Conservation (phyloP, 2,888 invertebrate species). For the Argynnis bischoffii region DNA sequence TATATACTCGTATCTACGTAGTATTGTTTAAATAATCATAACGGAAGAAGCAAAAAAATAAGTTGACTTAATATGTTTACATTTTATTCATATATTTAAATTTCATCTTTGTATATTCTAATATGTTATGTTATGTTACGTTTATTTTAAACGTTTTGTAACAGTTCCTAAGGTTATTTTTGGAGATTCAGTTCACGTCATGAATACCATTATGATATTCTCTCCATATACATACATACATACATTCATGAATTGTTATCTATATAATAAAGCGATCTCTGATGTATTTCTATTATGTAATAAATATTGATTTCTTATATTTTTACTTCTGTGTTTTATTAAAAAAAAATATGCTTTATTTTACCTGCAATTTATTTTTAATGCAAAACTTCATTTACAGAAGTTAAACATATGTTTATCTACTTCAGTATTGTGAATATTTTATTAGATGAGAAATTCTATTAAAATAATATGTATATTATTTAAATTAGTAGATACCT, state of each 20-base stretch:
- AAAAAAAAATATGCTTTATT: neutral
- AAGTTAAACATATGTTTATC: too few species aligned
- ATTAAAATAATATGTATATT: too few species aligned
- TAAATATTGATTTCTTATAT: constrained; percentile 31
- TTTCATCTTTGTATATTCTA: neutral
- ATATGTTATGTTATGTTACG: constrained; percentile 1
- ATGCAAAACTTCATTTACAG: too few species aligned
- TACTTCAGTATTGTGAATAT: too few species aligned
- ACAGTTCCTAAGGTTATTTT: constrained; percentile 1
- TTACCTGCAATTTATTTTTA: neutral
- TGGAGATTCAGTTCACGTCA: too few species aligned
- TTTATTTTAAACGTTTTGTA: constrained; percentile 12
- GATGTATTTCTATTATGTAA: constrained; percentile 5
- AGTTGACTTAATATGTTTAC: neutral
- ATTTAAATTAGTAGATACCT: too few species aligned
- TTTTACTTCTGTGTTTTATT: constrained; percentile 15
- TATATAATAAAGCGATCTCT: neutral
- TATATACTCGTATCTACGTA: neutral
- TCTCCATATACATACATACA: neutral
- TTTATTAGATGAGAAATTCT: too few species aligned
- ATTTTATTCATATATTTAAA: constrained; percentile 16
- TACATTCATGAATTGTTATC: neutral
- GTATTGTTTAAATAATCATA: neutral
- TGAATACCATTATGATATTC: neutral
- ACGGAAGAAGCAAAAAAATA: constrained; percentile 1